These are phyloP conservation scores for Bubo bubo DNA, from an alignment of 2,113 vertebrate genomes.

Conservation along the genomic window DNA sequence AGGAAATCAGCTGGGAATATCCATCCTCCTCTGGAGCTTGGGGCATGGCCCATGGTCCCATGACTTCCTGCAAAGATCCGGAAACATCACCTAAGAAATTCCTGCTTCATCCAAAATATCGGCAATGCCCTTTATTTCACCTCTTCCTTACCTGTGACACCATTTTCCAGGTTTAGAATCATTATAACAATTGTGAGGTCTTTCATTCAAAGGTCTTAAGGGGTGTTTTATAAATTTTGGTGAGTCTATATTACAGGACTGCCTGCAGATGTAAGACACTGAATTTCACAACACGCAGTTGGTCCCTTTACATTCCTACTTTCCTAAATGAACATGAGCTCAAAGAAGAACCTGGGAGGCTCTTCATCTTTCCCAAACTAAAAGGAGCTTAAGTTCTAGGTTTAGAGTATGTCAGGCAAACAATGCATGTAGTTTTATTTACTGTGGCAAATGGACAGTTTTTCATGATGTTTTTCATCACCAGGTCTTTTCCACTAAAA, in stretches of 20 bases:
- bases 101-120: neutral
- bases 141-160: neutral
- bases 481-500: neutral
- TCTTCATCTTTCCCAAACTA: neutral
- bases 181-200: neutral
- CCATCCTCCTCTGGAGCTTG: neutral
- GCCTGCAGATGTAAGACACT: neutral
- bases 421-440: constrained; percentile 2
- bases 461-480: neutral
- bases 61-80: neutral
- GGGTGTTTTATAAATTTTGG: neutral
- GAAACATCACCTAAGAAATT: neutral
- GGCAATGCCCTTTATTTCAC: neutral
- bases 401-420: neutral
- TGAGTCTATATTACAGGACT: neutral
- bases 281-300: neutral
- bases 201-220: neutral
- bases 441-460: neutral
- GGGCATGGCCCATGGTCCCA: fast-evolving
- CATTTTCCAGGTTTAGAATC: neutral
- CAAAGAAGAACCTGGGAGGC: neutral
- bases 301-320: neutral
- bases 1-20: neutral
- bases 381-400: neutral
- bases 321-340: neutral